These are phyloP conservation scores for Phaethornis superciliosus DNA, from an alignment of 2,113 vertebrate genomes.

Conservation along the genomic window DNA sequence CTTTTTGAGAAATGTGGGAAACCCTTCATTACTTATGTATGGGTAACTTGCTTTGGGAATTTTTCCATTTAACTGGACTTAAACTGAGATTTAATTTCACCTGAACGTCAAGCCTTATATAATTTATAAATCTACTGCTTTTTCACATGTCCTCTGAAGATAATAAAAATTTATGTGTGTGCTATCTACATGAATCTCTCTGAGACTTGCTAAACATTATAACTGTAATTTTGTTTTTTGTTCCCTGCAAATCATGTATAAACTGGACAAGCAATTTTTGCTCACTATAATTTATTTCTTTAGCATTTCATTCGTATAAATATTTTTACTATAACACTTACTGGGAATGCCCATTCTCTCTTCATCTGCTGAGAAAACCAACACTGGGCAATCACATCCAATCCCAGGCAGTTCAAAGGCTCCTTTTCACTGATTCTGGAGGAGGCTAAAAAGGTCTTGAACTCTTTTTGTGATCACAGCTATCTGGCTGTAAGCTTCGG, in stretches of 20 bases:
- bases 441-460: not conserved
- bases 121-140: not conserved
- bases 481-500: not conserved
- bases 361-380: not conserved
- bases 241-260: not conserved
- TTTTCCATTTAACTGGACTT: not conserved
- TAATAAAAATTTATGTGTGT: not conserved
- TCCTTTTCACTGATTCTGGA: not conserved
- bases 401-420: not conserved
- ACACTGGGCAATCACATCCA: not conserved
- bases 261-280: not conserved
- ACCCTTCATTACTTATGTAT: not conserved
- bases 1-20: not conserved
- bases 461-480: not conserved
- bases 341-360: not conserved
- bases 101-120: not conserved
- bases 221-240: not conserved
- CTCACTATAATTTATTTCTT: not conserved
- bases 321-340: not conserved
- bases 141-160: not conserved
- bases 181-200: not conserved
- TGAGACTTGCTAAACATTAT: not conserved
- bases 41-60: not conserved
- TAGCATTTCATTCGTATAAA: not conserved
- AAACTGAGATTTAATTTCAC: not conserved